Conservation (phyloP, 2,797 vertebrate genomes). For the Alosa sapidissima region DNA sequence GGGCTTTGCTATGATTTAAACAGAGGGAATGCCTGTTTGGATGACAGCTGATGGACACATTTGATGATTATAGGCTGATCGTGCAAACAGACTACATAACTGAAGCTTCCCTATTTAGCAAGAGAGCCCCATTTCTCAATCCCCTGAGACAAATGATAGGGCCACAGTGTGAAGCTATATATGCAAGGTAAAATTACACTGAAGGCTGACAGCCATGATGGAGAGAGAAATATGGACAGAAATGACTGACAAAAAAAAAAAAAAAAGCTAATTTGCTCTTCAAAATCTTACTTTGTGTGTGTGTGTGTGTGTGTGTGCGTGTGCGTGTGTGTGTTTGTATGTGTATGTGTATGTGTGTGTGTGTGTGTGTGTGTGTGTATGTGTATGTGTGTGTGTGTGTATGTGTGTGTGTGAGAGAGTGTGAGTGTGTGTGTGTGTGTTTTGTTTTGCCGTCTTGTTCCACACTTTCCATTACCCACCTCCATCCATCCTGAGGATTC, state of each 20-base stretch:
- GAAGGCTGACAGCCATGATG: not conserved
- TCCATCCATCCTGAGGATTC: slow-evolving; percentile 14
- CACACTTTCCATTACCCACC: not conserved
- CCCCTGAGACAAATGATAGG: not conserved
- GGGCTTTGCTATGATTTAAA: slow-evolving; percentile 33
- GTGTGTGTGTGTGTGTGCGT: not conserved
- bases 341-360: no score
- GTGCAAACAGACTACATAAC: not conserved
- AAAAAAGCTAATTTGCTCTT: not conserved
- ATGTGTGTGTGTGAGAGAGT: no score
- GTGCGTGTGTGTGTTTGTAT: no score
- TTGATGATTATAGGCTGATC: slow-evolving; percentile 29
- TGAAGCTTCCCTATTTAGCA: not conserved
- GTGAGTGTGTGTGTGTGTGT: no score
- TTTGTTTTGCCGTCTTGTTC: not conserved
- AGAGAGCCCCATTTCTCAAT: not conserved
- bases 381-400: no score
- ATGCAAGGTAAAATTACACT: not conserved
- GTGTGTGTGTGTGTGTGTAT: no score
- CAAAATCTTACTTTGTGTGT: not conserved
- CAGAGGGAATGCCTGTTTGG: slow-evolving; percentile 39
- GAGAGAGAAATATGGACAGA: not conserved
- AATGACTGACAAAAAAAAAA: not conserved
- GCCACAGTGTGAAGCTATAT: not conserved
- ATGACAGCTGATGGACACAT: slow-evolving; percentile 21